phyloP scores from a whole-genome alignment of 1,140 invertebrate species.

The Lysiphlebus fabarum region DNA sequence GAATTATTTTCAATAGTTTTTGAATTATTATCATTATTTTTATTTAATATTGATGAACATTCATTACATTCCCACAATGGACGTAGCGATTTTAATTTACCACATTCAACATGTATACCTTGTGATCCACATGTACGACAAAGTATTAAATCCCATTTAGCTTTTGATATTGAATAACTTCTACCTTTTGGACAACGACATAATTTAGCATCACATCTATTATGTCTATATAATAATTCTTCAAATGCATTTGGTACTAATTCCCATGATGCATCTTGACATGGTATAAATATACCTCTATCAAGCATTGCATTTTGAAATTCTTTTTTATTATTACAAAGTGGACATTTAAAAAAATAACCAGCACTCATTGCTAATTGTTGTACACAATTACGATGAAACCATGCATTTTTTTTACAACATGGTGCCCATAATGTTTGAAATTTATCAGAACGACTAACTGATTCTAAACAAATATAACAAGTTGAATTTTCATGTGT shows the following conservation, averaged over 20 bases:
- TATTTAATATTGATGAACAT: constrained; percentile 38
- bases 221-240: constrained; percentile 60
- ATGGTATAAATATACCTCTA: constrained; percentile 65
- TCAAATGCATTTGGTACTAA: constrained; percentile 63
- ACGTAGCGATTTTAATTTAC: constrained; percentile 41
- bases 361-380: constrained; percentile 63
- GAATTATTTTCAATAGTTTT: constrained; percentile 7
- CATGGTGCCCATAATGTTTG: constrained; percentile 61
- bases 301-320: constrained; percentile 62
- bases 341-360: constrained; percentile 69
- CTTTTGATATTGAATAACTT: constrained; percentile 51
- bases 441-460: constrained; percentile 45
- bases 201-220: constrained; percentile 57
- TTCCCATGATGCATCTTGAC: constrained; percentile 70
- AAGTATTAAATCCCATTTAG: constrained; percentile 57
- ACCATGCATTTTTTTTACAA: constrained; percentile 62
- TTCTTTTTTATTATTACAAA: constrained; percentile 63
- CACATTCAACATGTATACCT: constrained; percentile 58
- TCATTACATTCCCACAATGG: constrained; percentile 48
- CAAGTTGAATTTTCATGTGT: constrained; percentile 42
- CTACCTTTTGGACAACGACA: constrained; percentile 62
- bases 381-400: constrained; percentile 63
- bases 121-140: constrained; percentile 61
- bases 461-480: constrained; percentile 59
- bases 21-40: background rate